phyloP scores from a whole-genome alignment of 2,797 vertebrate species.

The Microhierax caerulescens region DNA sequence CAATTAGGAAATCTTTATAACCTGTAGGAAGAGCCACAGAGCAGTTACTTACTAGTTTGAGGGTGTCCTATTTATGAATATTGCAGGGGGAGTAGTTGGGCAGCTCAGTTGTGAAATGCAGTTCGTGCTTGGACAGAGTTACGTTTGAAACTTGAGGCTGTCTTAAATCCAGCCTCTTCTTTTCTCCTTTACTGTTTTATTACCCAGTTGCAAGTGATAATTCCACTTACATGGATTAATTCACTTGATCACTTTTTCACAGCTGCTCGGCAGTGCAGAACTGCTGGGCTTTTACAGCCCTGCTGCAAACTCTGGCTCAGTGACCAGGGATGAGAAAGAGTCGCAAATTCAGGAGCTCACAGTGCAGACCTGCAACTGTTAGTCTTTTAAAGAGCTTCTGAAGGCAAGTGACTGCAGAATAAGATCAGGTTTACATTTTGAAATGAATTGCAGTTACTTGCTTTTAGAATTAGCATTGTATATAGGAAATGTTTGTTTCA shows the following conservation, averaged over 20 bases:
- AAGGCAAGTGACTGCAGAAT: background rate
- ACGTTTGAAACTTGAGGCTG: background rate
- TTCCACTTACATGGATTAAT: background rate
- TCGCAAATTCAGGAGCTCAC: constrained; percentile 32
- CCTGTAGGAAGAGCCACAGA: background rate
- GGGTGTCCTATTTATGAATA: background rate
- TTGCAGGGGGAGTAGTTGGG: background rate
- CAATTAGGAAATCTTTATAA: background rate
- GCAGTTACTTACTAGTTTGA: background rate
- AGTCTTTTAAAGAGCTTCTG: constrained; percentile 7
- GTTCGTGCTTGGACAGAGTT: background rate
- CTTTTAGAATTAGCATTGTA: background rate
- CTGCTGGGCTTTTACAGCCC: background rate
- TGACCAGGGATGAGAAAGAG: background rate
- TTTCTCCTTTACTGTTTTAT: background rate
- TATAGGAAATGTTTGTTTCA: background rate
- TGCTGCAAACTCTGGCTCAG: constrained; percentile 24
- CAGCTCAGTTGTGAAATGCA: background rate
- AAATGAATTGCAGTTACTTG: background rate
- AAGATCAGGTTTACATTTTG: background rate
- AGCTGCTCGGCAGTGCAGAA: background rate
- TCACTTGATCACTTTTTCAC: background rate
- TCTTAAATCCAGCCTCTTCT: background rate
- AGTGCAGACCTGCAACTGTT: background rate
- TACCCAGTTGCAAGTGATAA: background rate